These are phyloP conservation scores for Illadopsis cleaveri DNA, from an alignment of 2,113 vertebrate genomes.

Conservation along the genomic window DNA sequence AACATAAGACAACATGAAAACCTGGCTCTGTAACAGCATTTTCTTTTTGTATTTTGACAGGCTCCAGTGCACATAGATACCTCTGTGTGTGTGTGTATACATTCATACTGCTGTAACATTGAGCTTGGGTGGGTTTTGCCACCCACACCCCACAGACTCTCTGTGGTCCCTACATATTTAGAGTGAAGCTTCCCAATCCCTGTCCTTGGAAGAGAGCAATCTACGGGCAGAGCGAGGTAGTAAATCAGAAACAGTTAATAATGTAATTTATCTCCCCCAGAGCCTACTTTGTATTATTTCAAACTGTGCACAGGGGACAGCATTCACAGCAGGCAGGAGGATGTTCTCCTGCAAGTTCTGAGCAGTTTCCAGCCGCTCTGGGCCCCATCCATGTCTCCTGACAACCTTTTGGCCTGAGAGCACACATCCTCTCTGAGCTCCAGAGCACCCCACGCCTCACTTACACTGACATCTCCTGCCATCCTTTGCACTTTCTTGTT, in stretches of 20 bases:
- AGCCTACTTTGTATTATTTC: neutral
- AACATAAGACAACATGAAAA: neutral
- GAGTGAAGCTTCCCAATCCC: neutral
- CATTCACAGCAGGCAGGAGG: neutral
- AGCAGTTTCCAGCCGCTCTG: fast-evolving
- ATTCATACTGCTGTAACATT: fast-evolving
- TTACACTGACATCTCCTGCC: neutral
- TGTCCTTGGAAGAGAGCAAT: neutral
- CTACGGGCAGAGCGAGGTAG: neutral
- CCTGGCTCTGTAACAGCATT: neutral
- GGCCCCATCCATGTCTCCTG: neutral
- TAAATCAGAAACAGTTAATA: neutral
- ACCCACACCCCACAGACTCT: neutral
- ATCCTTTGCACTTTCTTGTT: neutral
- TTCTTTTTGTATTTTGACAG: neutral
- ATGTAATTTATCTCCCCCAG: neutral
- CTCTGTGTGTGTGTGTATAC: fast-evolving
- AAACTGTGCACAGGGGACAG: neutral
- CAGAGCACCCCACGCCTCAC: fast-evolving
- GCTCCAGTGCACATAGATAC: too few relatives aligned
- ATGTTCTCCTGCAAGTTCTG: neutral
- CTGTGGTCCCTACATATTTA: neutral
- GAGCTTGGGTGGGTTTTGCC: neutral
- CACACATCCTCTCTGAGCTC: neutral
- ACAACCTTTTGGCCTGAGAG: neutral